phyloP scores from a whole-genome alignment of 2,113 vertebrate species.

The Corythornis madagascariensis region DNA sequence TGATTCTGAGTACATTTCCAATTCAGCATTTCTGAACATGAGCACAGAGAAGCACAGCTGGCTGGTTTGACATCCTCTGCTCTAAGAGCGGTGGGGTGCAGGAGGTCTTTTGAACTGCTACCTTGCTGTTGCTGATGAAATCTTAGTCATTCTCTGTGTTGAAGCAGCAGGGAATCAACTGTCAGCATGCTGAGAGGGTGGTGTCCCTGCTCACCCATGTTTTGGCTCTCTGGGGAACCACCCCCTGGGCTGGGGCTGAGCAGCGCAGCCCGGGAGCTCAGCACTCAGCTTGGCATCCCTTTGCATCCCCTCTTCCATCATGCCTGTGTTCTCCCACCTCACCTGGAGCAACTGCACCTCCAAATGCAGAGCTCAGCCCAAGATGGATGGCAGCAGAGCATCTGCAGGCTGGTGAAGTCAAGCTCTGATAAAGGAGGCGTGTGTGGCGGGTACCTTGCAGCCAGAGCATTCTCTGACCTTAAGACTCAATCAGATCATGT shows the following conservation, averaged over 20 bases:
- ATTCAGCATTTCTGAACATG: neutral
- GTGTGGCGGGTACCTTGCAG: neutral
- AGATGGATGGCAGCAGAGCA: neutral
- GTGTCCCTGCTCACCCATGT: neutral
- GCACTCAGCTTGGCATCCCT: neutral
- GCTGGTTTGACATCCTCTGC: neutral
- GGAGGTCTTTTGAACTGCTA: slow-evolving; percentile 3
- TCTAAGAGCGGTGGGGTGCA: neutral
- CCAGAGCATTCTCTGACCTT: neutral
- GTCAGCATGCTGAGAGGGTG: neutral
- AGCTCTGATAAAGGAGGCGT: neutral
- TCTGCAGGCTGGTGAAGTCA: neutral
- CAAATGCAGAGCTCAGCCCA: neutral
- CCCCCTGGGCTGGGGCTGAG: neutral
- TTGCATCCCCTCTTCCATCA: neutral
- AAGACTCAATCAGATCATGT: slow-evolving; percentile 11
- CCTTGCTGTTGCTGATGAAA: neutral
- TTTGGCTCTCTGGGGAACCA: neutral
- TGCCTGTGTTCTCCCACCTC: neutral
- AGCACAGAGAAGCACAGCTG: neutral
- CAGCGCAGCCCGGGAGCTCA: neutral
- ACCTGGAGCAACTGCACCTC: neutral
- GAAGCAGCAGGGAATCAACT: neutral
- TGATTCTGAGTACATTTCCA: neutral
- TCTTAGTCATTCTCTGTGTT: neutral